A percentile compares a stretch with the other conserved stretches of the same genome.
phyloP scores from a whole-genome alignment of 2,113 vertebrate genomes.

The Uropsilus gracilis region DNA sequence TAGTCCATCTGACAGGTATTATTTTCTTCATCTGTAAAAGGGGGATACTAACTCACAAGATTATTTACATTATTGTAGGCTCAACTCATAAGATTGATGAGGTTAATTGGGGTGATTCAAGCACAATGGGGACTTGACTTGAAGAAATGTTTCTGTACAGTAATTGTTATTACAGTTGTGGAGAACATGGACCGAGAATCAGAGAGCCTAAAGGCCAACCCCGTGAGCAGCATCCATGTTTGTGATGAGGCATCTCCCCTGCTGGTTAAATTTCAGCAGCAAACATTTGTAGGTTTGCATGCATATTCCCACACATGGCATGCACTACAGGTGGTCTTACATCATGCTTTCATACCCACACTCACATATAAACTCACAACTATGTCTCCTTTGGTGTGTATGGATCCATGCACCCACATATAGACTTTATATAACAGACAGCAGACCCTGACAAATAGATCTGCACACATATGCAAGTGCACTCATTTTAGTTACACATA shows the following conservation, averaged over 20 bases:
- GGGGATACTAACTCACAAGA: neutral
- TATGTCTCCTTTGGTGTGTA: neutral
- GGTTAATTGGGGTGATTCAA: neutral
- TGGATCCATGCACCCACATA: neutral
- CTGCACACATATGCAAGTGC: neutral
- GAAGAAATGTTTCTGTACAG: neutral
- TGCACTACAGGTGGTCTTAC: neutral
- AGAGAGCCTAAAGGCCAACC: neutral
- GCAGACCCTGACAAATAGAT: neutral
- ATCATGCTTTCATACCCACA: neutral
- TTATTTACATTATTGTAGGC: neutral
- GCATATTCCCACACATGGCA: neutral
- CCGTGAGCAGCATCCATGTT: neutral
- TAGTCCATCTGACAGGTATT: neutral
- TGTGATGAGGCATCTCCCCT: neutral
- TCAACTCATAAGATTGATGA: neutral
- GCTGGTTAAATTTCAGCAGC: neutral
- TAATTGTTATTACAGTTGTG: neutral
- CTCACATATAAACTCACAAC: neutral
- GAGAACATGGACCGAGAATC: neutral
- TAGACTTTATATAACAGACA: neutral
- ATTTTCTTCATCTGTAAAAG: neutral
- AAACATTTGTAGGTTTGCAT: neutral
- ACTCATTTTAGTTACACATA: neutral
- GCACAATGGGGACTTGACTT: neutral